Evolutionary conservation across 2,113 vertebrate genomes (phyloP).

Genomic region (Oophaga pumilio): DNA sequence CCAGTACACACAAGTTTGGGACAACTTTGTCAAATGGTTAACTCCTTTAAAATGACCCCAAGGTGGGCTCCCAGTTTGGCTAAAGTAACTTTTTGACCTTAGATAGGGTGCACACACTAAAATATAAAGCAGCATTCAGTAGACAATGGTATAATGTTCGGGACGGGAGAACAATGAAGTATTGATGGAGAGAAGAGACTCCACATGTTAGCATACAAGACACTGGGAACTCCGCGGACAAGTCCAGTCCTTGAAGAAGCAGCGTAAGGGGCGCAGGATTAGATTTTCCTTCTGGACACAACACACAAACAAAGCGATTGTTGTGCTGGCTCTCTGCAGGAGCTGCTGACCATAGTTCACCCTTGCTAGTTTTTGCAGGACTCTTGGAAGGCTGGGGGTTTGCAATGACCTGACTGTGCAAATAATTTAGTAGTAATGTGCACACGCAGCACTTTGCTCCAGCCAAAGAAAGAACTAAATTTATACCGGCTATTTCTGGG

Average conservation of each 20-base stretch:
- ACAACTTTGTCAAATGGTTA: too few relatives aligned
- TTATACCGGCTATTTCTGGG: conserved; percentile 41
- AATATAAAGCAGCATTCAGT: neutral
- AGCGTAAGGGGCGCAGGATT: conserved; percentile 20
- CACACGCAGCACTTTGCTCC: conserved; percentile 49
- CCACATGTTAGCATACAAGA: conserved; percentile 17
- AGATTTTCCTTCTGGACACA: conserved; percentile 46
- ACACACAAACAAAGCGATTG: conserved; percentile 44
- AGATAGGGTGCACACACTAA: neutral
- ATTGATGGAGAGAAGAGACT: conserved; percentile 16
- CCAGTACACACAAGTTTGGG: too few relatives aligned
- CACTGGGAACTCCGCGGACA: neutral
- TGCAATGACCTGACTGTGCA: conserved; percentile 54
- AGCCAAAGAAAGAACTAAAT: conserved; percentile 40
- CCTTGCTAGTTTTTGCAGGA: conserved; percentile 27
- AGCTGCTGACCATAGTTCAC: conserved; percentile 47
- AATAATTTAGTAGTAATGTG: conserved; percentile 46
- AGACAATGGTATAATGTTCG: neutral
- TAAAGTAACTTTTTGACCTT: too few relatives aligned
- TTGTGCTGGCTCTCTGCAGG: conserved; percentile 13
- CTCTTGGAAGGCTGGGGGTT: conserved; percentile 49
- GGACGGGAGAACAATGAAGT: conserved; percentile 6
- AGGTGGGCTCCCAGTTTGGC: too few relatives aligned
- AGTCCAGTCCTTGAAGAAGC: conserved; percentile 11
- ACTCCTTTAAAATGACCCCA: too few relatives aligned